These are phyloP conservation scores for Cassiopea xamachana DNA, from an alignment of 30 jellyfish, hydroid and myxozoan species.

Conservation along the genomic window DNA sequence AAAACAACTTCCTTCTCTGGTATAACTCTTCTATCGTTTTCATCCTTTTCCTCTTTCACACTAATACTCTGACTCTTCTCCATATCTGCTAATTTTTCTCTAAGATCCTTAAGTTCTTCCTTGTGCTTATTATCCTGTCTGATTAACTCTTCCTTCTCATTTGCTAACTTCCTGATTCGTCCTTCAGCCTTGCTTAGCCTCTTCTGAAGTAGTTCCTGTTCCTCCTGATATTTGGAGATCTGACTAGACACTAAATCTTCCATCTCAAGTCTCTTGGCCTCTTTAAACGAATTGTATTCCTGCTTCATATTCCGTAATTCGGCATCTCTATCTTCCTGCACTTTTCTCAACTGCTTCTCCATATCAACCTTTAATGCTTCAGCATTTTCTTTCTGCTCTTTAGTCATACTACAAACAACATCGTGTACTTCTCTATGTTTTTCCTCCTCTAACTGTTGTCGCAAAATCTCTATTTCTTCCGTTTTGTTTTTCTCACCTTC, in stretches of 20 bases:
- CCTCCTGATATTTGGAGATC: conserved; percentile 61
- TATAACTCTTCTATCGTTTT: conserved; percentile 9
- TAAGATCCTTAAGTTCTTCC: conserved; percentile 35
- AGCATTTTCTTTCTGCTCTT: conserved; percentile 60
- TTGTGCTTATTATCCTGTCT: conserved; percentile 35
- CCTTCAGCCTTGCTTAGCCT: conserved; percentile 60
- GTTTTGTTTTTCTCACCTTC: conserved; percentile 46
- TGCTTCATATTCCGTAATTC: conserved; percentile 58
- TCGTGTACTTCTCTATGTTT: conserved; percentile 71
- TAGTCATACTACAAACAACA: conserved; percentile 66
- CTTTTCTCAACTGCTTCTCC: conserved; percentile 61
- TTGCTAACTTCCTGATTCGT: conserved; percentile 30
- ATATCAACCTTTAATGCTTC: conserved; percentile 30
- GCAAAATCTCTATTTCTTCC: conserved; percentile 36
- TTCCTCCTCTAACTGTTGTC: conserved; percentile 66
- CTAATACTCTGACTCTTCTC: conserved; percentile 11
- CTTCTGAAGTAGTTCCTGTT: conserved; percentile 58
- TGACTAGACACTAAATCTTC: conserved; percentile 67
- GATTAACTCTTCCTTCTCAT: conserved; percentile 43
- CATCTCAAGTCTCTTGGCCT: conserved; percentile 42
- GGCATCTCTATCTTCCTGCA: conserved; percentile 68
- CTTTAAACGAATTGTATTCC: conserved; percentile 38
- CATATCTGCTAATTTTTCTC: conserved; percentile 12
- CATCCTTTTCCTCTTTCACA: conserved; percentile 13
- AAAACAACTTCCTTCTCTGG: conserved; percentile 1